Evolutionary conservation across 2,888 invertebrate genomes (phyloP), one percentile per base, ranked within the genome.

Genomic region (Rotaria sp.): DNA sequence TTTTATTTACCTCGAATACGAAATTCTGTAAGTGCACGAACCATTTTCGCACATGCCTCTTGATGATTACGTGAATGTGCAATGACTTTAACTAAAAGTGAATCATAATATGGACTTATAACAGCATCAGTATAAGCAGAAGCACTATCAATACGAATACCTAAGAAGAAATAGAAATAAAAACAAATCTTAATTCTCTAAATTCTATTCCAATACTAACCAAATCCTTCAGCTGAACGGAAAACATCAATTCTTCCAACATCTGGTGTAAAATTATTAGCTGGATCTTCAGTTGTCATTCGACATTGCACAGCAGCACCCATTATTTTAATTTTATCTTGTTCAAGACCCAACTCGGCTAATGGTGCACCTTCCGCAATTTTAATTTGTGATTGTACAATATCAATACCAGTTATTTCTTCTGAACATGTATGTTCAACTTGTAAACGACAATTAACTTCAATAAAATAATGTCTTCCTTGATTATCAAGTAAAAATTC

Each of bases 401-500:
- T 93, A 92, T 99, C 99, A 85, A 99, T 95, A 75, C 94, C 98
- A 0, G 99, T 99, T 85, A 99, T 95, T 92, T 98, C 97, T 92
- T 99, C 99, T 0, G 98, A 98, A 30, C 99, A 96, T 0, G 99
- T 99, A 91, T 99, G 99, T 92, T 99, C 99, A 55, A 99, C 99
- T 93, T 98, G 98, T 86, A 98, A 93, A 88, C 95, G 94, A 26
- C 99, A 98, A 91, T 99, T 99, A 59, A 26, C 99, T 93, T 99
- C 99, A 89, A 99, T 99, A 92, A 99, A 99, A 92, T 94, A 93
- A 89, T 93, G 92, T 90, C 97, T 95, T n/a, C 97, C 97, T 80
- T 94, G 93, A 88, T 95, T 94, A 90, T 99, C 99, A 50, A 95
- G 93, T 57, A 99, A 92, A 92, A 98, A 99, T 91, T 99, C 99